These are phyloP conservation scores for Vanessa cardui DNA, from an alignment of 2,888 invertebrate genomes.

Conservation along the genomic window DNA sequence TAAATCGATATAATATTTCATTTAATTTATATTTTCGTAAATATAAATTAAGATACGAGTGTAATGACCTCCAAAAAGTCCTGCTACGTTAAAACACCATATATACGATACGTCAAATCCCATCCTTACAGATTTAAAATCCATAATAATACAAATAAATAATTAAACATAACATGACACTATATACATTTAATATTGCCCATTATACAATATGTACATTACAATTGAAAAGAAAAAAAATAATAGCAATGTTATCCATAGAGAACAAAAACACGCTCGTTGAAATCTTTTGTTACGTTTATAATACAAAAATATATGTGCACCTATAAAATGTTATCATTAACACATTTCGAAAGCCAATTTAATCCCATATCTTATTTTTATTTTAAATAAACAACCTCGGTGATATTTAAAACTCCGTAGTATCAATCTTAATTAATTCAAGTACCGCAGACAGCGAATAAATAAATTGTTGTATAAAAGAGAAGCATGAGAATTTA, in stretches of 20 bases:
- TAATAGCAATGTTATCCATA: not conserved
- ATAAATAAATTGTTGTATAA: constrained; percentile 76
- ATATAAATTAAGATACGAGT: too few species aligned
- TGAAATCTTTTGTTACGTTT: constrained; percentile 66
- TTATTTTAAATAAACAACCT: constrained; percentile 47
- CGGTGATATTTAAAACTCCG: constrained; percentile 47
- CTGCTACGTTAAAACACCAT: too few species aligned
- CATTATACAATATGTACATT: too few species aligned
- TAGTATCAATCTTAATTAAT: constrained; percentile 79
- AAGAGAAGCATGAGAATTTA: constrained; percentile 75
- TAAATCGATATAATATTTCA: too few species aligned
- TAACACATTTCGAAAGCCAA: not conserved
- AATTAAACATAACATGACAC: too few species aligned
- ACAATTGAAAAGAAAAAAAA: too few species aligned
- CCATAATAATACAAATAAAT: too few species aligned
- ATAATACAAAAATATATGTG: not conserved
- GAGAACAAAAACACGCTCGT: constrained; percentile 48
- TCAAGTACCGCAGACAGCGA: constrained; percentile 58
- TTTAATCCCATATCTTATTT: constrained; percentile 40
- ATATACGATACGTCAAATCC: too few species aligned
- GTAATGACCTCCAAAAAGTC: too few species aligned
- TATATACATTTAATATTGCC: too few species aligned
- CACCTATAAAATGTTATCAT: not conserved
- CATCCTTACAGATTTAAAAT: too few species aligned
- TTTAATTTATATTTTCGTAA: too few species aligned